phyloP scores from a whole-genome alignment of 1,140 invertebrate species.

The Cheumatopsyche charites region DNA sequence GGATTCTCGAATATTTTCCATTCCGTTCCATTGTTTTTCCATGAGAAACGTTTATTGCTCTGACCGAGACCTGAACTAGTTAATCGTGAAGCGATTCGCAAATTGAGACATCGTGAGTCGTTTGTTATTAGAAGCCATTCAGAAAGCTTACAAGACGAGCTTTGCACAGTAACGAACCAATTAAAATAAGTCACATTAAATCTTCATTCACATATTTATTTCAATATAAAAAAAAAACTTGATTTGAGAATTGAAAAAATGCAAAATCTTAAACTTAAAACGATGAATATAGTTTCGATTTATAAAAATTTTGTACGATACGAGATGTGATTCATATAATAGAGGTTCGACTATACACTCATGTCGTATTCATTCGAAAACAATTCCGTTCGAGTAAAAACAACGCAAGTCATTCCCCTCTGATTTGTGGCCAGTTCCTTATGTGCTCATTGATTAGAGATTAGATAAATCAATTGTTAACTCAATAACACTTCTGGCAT shows the following conservation, averaged over 20 bases:
- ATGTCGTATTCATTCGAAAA: neutral
- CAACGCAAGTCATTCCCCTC: conserved; percentile 30
- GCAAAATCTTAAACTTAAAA: no score
- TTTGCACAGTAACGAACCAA: neutral
- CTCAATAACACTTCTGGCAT: neutral
- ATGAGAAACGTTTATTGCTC: neutral
- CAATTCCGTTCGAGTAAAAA: neutral
- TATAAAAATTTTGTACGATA: no score
- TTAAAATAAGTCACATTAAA: no score
- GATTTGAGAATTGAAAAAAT: no score
- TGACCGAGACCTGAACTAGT: neutral
- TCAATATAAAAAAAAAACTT: no score
- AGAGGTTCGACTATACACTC: no score
- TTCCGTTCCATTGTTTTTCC: conserved; percentile 8
- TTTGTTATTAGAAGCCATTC: neutral
- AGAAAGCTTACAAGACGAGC: neutral
- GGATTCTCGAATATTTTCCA: no score
- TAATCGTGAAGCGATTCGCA: conserved; percentile 21
- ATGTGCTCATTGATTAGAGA: conserved; percentile 17
- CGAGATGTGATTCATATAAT: no score
- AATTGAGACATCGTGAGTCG: conserved; percentile 20
- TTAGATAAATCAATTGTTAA: conserved; percentile 27
- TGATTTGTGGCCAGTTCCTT: conserved; percentile 21
- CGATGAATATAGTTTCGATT: no score
- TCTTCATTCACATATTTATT: no score